Evolutionary conservation across 2,888 invertebrate species (phyloP).

Genomic region (Altica lythri): DNA sequence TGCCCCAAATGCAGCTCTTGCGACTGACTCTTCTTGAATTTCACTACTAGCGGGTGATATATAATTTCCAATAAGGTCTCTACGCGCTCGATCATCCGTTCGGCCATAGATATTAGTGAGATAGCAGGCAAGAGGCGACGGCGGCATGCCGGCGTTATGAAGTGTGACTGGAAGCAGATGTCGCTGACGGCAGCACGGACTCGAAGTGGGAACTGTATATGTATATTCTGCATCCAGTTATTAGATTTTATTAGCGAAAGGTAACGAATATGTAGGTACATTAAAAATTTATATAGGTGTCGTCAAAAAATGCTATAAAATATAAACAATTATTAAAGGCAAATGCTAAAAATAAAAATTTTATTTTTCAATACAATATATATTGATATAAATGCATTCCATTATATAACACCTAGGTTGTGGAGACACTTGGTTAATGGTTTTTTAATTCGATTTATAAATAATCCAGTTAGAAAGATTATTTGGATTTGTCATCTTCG

Average conservation of each 20-base stretch:
- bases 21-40: neutral
- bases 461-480: no score
- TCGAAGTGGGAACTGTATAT: neutral
- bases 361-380: no score
- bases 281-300: no score
- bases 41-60: slow-evolving; percentile 41
- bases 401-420: no score
- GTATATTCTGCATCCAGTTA: neutral
- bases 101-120: slow-evolving; percentile 49
- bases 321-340: no score
- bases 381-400: no score
- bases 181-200: slow-evolving; percentile 45
- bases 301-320: no score
- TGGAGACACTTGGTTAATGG: no score
- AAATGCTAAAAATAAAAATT: no score
- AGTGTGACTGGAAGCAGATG: slow-evolving; percentile 57
- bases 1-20: neutral
- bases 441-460: no score
- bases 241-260: slow-evolving; percentile 9
- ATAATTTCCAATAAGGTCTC: slow-evolving; percentile 48
- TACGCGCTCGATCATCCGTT: slow-evolving; percentile 46
- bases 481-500: no score
- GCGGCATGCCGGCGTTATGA: slow-evolving; percentile 53
- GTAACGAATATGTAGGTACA: no score
- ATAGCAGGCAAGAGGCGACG: slow-evolving; percentile 38